These are phyloP conservation scores for Chionoecetes opilio DNA, from an alignment of 1,140 invertebrate species.

Conservation along the genomic window DNA sequence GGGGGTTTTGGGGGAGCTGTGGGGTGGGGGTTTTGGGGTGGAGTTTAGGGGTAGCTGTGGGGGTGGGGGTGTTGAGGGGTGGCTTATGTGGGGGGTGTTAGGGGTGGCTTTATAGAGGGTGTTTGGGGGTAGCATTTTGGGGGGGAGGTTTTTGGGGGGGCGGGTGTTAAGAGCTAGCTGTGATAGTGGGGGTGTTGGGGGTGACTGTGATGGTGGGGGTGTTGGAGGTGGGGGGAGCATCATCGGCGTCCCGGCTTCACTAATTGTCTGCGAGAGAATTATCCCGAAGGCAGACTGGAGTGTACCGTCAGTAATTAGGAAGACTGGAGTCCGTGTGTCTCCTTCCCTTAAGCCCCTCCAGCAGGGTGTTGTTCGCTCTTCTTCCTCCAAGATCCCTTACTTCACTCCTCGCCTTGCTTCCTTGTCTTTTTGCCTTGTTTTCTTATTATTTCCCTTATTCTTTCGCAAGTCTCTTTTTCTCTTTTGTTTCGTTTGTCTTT, in stretches of 20 bases:
- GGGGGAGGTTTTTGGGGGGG: no score
- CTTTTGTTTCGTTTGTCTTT: not conserved
- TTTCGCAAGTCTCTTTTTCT: not conserved
- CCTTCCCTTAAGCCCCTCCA: not conserved
- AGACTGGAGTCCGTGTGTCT: not conserved
- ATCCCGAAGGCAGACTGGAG: constrained; percentile 1
- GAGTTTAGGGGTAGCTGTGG: no score
- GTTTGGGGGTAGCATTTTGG: no score
- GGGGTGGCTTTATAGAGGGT: no score
- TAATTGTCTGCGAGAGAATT: constrained; percentile 20
- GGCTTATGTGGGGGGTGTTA: no score
- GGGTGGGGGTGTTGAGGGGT: no score
- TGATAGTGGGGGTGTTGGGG: not conserved
- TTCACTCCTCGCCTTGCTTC: not conserved
- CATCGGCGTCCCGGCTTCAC: constrained; percentile 2
- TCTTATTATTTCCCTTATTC: not conserved
- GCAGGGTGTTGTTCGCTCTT: not conserved
- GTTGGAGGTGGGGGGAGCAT: not conserved
- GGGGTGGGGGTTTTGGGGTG: no score
- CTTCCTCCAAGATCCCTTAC: not conserved
- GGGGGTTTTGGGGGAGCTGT: no score
- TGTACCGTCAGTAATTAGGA: constrained; percentile 5
- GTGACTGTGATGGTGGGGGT: not conserved
- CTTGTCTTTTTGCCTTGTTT: not conserved
- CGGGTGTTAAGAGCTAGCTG: no score